phyloP scores from a whole-genome alignment of 2,888 invertebrate genomes.

The Sturmia bella region DNA sequence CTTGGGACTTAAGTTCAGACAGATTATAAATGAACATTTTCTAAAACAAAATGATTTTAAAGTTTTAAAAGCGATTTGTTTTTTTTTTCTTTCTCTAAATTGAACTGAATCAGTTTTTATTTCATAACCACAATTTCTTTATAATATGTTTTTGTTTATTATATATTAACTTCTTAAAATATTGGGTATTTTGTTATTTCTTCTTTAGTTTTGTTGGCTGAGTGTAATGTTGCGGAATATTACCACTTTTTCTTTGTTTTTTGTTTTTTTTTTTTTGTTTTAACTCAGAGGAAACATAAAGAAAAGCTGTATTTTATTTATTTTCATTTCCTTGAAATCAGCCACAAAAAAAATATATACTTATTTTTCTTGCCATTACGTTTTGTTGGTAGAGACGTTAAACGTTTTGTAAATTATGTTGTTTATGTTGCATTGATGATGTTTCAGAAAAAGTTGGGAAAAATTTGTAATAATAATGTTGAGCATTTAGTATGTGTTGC shows the following conservation, averaged over 20 bases:
- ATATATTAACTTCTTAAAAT: conserved; percentile 62
- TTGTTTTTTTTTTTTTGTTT: too few relatives aligned
- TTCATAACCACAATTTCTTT: neutral
- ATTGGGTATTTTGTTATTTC: conserved; percentile 51
- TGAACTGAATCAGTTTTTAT: neutral
- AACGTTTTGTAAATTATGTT: conserved; percentile 68
- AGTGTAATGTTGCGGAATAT: conserved; percentile 65
- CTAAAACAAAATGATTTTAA: too few relatives aligned
- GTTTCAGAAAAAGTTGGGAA: conserved; percentile 43
- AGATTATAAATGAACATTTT: too few relatives aligned
- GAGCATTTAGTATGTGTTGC: conserved; percentile 61
- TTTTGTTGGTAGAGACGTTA: conserved; percentile 59
- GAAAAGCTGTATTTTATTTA: conserved; percentile 35
- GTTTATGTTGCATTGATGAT: conserved; percentile 70
- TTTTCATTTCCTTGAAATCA: conserved; percentile 39
- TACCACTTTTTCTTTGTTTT: conserved; percentile 22
- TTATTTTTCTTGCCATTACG: conserved; percentile 1
- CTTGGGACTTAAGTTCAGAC: too few relatives aligned
- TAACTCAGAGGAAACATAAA: neutral
- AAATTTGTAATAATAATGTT: conserved; percentile 62
- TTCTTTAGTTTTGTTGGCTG: conserved; percentile 34
- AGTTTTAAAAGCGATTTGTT: too few relatives aligned
- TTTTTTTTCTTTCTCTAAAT: too few relatives aligned
- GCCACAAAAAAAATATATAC: conserved; percentile 17
- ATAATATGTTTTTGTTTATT: conserved; percentile 51